These are phyloP conservation scores for Megaceryle alcyon DNA, from an alignment of 2,797 vertebrate species.

Conservation along the genomic window DNA sequence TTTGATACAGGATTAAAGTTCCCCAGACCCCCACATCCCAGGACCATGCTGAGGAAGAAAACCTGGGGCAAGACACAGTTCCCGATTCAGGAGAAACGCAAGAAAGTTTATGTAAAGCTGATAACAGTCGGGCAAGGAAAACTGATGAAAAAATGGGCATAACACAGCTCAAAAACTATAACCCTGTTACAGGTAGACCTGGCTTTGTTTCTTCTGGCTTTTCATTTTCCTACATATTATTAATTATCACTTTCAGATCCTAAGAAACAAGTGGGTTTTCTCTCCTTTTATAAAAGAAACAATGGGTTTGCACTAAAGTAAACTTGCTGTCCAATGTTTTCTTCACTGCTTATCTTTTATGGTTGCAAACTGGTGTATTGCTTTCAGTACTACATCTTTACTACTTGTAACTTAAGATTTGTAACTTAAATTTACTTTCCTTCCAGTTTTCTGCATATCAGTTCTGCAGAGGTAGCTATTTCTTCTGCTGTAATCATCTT, in stretches of 20 bases:
- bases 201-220: neutral
- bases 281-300: neutral
- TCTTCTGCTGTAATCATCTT: neutral
- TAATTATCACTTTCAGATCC: neutral
- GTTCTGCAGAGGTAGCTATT: neutral
- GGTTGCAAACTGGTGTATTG: neutral
- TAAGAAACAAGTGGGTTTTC: neutral
- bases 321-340: neutral
- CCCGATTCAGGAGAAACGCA: constrained; percentile 38
- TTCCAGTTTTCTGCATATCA: neutral
- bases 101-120: neutral
- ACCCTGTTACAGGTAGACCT: constrained; percentile 84
- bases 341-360: neutral
- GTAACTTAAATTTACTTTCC: neutral
- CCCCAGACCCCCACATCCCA: constrained; percentile 64
- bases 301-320: neutral
- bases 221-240: neutral
- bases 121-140: constrained; percentile 57
- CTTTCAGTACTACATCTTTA: neutral
- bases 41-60: constrained; percentile 71
- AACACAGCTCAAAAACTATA: constrained; percentile 80
- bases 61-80: constrained; percentile 57
- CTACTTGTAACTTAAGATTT: neutral
- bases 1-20: constrained; percentile 74
- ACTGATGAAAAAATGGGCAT: constrained; percentile 75